Percentiles rank a stretch among this genome's conserved stretches.
Conservation (phyloP, 2,797 vertebrate genomes). For the Podarcis siculus region DNA sequence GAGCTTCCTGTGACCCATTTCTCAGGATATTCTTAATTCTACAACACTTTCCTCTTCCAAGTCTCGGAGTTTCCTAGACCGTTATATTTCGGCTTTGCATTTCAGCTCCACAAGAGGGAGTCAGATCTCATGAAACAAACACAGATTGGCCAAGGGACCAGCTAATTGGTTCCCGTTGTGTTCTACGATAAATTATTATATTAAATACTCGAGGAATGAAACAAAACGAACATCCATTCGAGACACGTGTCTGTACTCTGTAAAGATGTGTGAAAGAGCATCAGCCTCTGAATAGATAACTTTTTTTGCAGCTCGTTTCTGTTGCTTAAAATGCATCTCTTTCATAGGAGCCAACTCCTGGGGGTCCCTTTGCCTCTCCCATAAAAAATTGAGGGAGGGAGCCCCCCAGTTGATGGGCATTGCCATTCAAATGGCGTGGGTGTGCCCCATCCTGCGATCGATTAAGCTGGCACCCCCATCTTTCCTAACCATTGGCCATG, state of each 20-base stretch:
- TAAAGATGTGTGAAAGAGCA: neutral
- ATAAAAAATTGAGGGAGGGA: no score
- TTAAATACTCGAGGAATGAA: neutral
- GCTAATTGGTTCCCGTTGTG: neutral
- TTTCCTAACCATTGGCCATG: no score
- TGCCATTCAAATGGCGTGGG: no score
- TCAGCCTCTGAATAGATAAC: neutral
- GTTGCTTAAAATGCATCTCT: slow-evolving; percentile 59
- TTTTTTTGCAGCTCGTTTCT: slow-evolving; percentile 30
- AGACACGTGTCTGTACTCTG: neutral
- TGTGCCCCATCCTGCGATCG: no score
- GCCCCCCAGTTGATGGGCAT: no score
- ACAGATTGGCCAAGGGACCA: no score
- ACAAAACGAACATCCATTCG: neutral
- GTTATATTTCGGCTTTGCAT: slow-evolving; percentile 28
- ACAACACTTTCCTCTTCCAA: neutral
- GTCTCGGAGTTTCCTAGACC: neutral
- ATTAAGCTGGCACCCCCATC: no score
- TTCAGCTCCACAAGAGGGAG: slow-evolving; percentile 62
- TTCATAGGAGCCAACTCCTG: no score
- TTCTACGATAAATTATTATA: neutral
- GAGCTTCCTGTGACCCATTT: neutral
- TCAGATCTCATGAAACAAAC: slow-evolving; percentile 34
- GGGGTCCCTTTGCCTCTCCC: no score
- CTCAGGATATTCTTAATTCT: neutral